A percentile compares a stretch with the other conserved stretches of the same genome.
phyloP scores from a whole-genome alignment of 2,888 invertebrate genomes.

The Blastobasis lacticolella region DNA sequence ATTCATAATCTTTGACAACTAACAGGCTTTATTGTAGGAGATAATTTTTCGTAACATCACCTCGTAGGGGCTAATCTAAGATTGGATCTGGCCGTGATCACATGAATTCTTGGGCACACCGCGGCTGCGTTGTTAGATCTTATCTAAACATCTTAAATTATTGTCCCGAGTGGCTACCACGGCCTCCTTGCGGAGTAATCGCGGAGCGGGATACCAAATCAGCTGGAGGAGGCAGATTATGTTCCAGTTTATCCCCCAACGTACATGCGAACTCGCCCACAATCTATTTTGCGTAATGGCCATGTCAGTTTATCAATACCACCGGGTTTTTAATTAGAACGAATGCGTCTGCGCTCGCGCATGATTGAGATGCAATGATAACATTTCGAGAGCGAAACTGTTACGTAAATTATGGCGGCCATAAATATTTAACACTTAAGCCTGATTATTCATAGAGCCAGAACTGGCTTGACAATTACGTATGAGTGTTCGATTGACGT shows the following conservation, averaged over 20 bases:
- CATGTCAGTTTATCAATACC: background rate
- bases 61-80: slow-evolving; percentile 57
- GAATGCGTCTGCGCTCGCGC: background rate
- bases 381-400: no score
- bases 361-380: no score
- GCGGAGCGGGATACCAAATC: slow-evolving; percentile 34
- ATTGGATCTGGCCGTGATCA: slow-evolving; percentile 67
- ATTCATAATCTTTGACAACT: slow-evolving; percentile 56
- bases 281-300: background rate
- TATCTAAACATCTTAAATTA: slow-evolving; percentile 72
- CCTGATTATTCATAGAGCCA: no score
- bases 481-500: no score
- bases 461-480: no score
- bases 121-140: slow-evolving; percentile 60
- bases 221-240: slow-evolving; percentile 39
- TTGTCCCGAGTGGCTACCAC: slow-evolving; percentile 58
- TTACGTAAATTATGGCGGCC: no score
- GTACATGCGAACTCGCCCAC: background rate
- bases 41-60: slow-evolving; percentile 66
- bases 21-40: slow-evolving; percentile 38
- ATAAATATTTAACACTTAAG: no score
- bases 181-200: slow-evolving; percentile 52
- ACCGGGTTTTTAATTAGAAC: background rate
- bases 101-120: slow-evolving; percentile 68
- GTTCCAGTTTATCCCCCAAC: background rate